These are phyloP conservation scores for Zaprionus capensis DNA, from an alignment of 1,140 invertebrate species.

Conservation along the genomic window DNA sequence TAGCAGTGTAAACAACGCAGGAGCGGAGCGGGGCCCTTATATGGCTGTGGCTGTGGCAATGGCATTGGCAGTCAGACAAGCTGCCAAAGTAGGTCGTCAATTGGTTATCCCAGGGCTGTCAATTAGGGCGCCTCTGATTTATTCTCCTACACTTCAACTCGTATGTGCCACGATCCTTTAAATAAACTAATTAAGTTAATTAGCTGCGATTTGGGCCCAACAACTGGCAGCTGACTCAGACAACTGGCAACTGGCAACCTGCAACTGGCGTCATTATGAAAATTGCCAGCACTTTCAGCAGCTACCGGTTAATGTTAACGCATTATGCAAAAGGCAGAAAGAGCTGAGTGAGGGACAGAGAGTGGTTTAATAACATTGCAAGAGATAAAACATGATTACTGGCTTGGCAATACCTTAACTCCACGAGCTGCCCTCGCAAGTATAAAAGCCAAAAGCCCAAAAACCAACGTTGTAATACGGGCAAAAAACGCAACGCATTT, in stretches of 20 bases:
- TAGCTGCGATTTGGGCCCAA: constrained; percentile 45
- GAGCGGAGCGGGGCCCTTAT: neutral
- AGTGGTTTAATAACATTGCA: neutral
- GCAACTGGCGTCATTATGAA: constrained; percentile 46
- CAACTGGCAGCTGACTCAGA: constrained; percentile 3
- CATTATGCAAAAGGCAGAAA: constrained; percentile 50
- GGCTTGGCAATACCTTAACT: neutral
- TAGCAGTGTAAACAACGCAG: constrained; percentile 36
- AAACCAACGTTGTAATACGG: constrained; percentile 18
- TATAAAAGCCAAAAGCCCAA: constrained; percentile 23
- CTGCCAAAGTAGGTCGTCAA: constrained; percentile 41
- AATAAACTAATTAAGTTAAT: constrained; percentile 62
- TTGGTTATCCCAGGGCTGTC: constrained; percentile 10
- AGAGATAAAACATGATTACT: too few species aligned
- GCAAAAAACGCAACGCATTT: constrained; percentile 44
- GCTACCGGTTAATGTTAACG: constrained; percentile 56
- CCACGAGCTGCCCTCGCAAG: constrained; percentile 15
- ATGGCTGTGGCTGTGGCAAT: too few species aligned
- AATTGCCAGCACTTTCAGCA: constrained; percentile 50
- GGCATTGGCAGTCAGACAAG: neutral
- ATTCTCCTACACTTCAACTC: neutral
- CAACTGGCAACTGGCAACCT: constrained; percentile 7
- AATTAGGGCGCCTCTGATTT: constrained; percentile 38
- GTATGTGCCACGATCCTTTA: constrained; percentile 28
- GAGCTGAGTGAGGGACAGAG: constrained; percentile 20